Base-by-base conservation (phyloP, 35 echinoderm and acorn worm genomes). In the Apostichopus parvimensis region DNA sequence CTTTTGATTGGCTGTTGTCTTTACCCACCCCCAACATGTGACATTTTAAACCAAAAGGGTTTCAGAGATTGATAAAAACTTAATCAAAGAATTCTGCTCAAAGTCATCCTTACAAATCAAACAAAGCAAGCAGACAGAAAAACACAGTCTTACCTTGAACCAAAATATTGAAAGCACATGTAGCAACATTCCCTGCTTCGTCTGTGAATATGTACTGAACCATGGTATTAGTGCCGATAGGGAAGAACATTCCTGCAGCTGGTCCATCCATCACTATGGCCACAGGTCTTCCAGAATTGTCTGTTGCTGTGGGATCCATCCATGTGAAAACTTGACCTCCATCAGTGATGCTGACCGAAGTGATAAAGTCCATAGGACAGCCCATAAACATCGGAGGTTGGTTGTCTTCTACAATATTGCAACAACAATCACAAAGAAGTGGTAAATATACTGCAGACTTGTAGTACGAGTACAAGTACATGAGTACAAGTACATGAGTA, bases 251-350 rank as follows among this genome's bases (percentile, higher is more conserved):
- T 17, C 86, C 86, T 6, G 86, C 53, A 10, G 34, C 12, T 13
- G 57, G 57, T 34, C 86, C 86, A 72, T 60, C 25, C 8, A 72
- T 26, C 1, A 66, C 62, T 1, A 52, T 54, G 12, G 9, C 21
- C 8, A 88, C 86, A 15, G 86, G 86, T 34, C 86, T 88, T 13
- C 86, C 86, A 34, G 86, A 88, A 14, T 88, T 54, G 64, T 88
- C 86, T 24, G 52, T 34, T 8, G 15, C 60, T 28, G 86, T 88
- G 13, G 86, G 86, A 3, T 88, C 86, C 28, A 25, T 72, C 86
- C 86, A 88, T 9, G 60, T 72, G 17, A 88, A 18, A 5, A 54
- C 12, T 21, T 88, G 86, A 10, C 86, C 86, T 17, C 86, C 61
- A 7, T 88, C 61, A 34, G 60, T 54, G 18, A 56, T 9, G 61